Base-by-base conservation (phyloP, 2,113 vertebrate genomes). In the Phalacrocorax aristotelis region DNA sequence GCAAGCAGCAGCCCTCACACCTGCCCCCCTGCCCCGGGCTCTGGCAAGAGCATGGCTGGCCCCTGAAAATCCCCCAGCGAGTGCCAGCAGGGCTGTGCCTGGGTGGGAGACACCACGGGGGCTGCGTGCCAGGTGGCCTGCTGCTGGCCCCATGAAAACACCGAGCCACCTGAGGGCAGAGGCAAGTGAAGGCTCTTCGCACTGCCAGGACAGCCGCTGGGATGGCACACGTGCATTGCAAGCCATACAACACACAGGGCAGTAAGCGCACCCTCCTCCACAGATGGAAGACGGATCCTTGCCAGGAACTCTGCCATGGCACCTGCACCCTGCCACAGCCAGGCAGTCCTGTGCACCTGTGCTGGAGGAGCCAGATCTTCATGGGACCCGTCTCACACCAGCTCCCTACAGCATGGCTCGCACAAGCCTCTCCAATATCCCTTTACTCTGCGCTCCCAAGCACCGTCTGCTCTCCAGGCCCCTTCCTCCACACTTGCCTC, bases 111-210 rank as follows among this genome's bases (percentile, higher is more conserved):
- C 46, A 34, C 29, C 42, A 7, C 1, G 2, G 34, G 66, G 46
- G 29, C 60, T 46, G 68, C 0, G 3, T 4, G 2, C 0, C 0
- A 2, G 40, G 21, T 34, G 44, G 42, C 51, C 52, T 0, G 0
- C 19, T 0, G 1, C 40, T 2, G 8, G 16, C 9, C 34, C 52
- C 14, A 27, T 1, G 1, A 66, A 36, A 46, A 51, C 1, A 7
- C 13, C 1, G 4, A n/a, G 34, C 3, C 15, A 13, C 15, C 58
- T 6, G 7, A 20, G 46, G 40, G 34, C 18, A 71, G 46, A 25
- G 36, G 57, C 0, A 13, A n/a, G 34, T 8, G 20, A 60, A 10
- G 48, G 22, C 36, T 87, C 42, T 23, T n/a, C 0, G 0, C 6
- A 9, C 30, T n/a, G 64, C 64, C 21, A 30, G 55, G 38, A 40